Conservation (phyloP, 64 coral and sea anemone genomes). For the Montipora capricornis region DNA sequence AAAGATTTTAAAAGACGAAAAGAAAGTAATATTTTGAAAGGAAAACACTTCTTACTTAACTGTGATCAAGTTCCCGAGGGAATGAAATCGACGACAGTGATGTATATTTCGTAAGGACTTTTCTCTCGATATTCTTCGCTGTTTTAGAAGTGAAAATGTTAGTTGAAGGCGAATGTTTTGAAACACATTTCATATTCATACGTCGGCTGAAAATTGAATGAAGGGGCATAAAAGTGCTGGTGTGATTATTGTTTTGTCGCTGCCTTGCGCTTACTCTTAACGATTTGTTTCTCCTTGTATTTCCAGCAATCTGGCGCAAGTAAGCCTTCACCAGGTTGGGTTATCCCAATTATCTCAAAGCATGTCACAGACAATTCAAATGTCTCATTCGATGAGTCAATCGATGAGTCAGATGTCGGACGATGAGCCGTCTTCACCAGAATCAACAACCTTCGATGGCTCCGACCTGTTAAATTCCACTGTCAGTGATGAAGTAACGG, state of each 20-base stretch:
- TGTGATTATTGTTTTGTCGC: slow-evolving; percentile 2
- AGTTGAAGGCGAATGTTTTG: background rate
- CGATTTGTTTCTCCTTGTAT: slow-evolving; percentile 29
- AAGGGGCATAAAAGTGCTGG: slow-evolving; percentile 22
- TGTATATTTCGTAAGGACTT: background rate
- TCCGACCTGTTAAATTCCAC: slow-evolving; percentile 88
- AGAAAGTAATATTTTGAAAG: slow-evolving; percentile 51
- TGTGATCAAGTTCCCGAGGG: background rate
- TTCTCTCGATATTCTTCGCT: background rate
- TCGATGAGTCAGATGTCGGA: slow-evolving; percentile 68
- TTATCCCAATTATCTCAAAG: slow-evolving; percentile 80
- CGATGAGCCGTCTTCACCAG: slow-evolving; percentile 92
- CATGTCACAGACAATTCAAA: slow-evolving; percentile 68
- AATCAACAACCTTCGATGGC: slow-evolving; percentile 95
- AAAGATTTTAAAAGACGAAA: slow-evolving; percentile 51
- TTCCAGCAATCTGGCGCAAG: slow-evolving; percentile 93
- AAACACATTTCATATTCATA: slow-evolving; percentile 51
- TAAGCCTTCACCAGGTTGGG: slow-evolving; percentile 85
- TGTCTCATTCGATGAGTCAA: slow-evolving; percentile 59
- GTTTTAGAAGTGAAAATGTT: background rate
- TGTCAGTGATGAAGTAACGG: slow-evolving; percentile 91
- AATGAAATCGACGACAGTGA: background rate
- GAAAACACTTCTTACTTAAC: slow-evolving; percentile 9
- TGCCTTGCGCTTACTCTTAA: slow-evolving; percentile 13
- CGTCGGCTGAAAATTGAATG: slow-evolving; percentile 52